Conservation (phyloP, 2,113 vertebrate species). For the Thermophis baileyi region DNA sequence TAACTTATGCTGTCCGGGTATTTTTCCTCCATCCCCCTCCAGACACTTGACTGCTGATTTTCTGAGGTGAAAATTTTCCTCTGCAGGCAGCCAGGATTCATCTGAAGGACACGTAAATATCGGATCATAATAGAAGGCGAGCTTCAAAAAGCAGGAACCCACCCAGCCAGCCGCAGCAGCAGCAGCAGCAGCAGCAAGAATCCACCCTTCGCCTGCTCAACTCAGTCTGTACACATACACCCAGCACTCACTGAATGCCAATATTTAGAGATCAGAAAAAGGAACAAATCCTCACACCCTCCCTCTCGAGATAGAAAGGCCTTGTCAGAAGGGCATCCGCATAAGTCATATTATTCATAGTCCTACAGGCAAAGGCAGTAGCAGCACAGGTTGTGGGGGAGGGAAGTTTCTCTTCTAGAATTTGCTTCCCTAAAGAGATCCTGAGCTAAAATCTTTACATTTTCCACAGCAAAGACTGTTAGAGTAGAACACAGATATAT, state of each 20-base stretch:
- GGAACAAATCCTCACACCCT: conserved; percentile 48
- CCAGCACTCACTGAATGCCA: conserved; percentile 59
- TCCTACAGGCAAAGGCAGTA: conserved; percentile 55
- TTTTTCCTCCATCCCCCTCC: conserved; percentile 16
- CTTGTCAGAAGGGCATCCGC: conserved; percentile 8
- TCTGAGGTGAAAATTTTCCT: conserved; percentile 62
- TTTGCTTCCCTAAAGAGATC: conserved; percentile 59
- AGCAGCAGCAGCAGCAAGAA: conserved; percentile 59
- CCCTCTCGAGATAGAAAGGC: conserved; percentile 54
- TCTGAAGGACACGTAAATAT: conserved; percentile 59
- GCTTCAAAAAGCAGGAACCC: conserved; percentile 63
- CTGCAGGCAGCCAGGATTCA: conserved; percentile 53
- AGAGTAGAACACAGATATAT: conserved; percentile 73
- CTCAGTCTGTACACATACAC: conserved; percentile 49
- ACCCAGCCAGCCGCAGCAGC: conserved; percentile 50
- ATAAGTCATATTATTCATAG: conserved; percentile 43
- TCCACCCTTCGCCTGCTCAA: conserved; percentile 66
- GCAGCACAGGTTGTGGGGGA: conserved; percentile 55
- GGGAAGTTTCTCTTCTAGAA: conserved; percentile 46
- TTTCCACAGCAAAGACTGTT: conserved; percentile 65
- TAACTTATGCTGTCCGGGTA: background rate
- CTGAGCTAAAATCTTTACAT: conserved; percentile 57
- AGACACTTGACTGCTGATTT: conserved; percentile 54
- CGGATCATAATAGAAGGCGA: conserved; percentile 63
- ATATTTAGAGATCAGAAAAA: conserved; percentile 59